These are phyloP conservation scores for Apomyelois bistriatella DNA, from an alignment of 2,888 invertebrate genomes.

Conservation along the genomic window DNA sequence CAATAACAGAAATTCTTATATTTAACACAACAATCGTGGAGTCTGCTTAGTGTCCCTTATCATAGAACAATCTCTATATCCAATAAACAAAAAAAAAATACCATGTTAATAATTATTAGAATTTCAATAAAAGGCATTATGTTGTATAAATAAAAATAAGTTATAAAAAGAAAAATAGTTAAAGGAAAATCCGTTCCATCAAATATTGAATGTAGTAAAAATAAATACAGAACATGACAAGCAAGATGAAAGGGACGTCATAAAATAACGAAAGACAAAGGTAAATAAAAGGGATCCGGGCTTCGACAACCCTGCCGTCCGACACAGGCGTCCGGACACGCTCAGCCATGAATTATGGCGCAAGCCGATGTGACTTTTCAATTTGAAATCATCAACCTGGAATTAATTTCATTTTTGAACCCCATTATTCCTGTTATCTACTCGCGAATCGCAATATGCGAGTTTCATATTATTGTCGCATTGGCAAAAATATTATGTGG, in stretches of 20 bases:
- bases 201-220: neutral
- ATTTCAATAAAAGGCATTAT: too few relatives aligned
- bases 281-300: conserved; percentile 41
- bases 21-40: too few relatives aligned
- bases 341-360: conserved; percentile 79
- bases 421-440: conserved; percentile 79
- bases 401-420: conserved; percentile 81
- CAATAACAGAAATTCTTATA: too few relatives aligned
- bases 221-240: neutral
- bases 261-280: conserved; percentile 27
- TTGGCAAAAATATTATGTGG: conserved; percentile 72
- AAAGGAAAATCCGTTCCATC: too few relatives aligned
- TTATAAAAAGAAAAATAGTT: too few relatives aligned
- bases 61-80: too few relatives aligned
- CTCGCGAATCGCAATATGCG: conserved; percentile 76
- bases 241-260: conserved; percentile 13
- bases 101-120: too few relatives aligned
- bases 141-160: too few relatives aligned
- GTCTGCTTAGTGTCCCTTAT: too few relatives aligned
- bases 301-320: conserved; percentile 66
- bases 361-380: conserved; percentile 81
- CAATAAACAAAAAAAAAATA: too few relatives aligned
- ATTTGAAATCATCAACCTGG: conserved; percentile 81
- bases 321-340: conserved; percentile 76
- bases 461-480: conserved; percentile 69